Evolutionary conservation across 2,797 vertebrate species (phyloP), one percentile per base, ranked within the genome.

Genomic region (Phataginus tricuspis): DNA sequence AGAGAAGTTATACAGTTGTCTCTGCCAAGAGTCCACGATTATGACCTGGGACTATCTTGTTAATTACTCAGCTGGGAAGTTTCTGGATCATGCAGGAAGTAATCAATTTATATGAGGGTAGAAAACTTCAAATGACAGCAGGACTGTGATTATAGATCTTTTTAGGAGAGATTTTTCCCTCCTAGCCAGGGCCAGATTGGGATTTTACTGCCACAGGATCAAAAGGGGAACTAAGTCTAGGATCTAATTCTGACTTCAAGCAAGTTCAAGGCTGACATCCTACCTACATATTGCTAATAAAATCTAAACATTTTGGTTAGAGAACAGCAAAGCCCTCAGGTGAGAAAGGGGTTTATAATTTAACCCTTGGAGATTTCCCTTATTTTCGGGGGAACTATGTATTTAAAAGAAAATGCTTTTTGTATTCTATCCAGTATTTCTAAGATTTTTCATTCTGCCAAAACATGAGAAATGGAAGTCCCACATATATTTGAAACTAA

Each of bases 321-420:
- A 87, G 21, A 79, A 42, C 39, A 78, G 72, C 12, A 90, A 95
- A 86, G 57, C 7, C 23, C 37, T 53, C 45, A 71, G 13, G 55
- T 57, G 27, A 39, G 6, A 42, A 85, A 51, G 34, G 31, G 21
- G 25, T 80, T 74, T 86, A 86, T 25, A 75, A 66, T 77, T 77
- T 90, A 86, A 64, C 42, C 39, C 11, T 16, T 51, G 7, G 27
- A 13, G 27, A 63, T 34, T 68, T 86, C 15, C 31, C 55, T 82
- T 86, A 49, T 16, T 93, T 37, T 29, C 1, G 2, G 14, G 64
- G 25, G 1, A 88, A 11, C 75, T 82, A 53, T 53, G 59, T 3
- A 84, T 74, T 88, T 84, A 82, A 83, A 92, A 96, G 4, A 18
- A 94, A 84, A 95, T 63, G 42, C 29, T 15, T 69, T 11, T 93